Evolutionary conservation across 2,797 vertebrate species (phyloP).

Genomic region (Potorous gilbertii): DNA sequence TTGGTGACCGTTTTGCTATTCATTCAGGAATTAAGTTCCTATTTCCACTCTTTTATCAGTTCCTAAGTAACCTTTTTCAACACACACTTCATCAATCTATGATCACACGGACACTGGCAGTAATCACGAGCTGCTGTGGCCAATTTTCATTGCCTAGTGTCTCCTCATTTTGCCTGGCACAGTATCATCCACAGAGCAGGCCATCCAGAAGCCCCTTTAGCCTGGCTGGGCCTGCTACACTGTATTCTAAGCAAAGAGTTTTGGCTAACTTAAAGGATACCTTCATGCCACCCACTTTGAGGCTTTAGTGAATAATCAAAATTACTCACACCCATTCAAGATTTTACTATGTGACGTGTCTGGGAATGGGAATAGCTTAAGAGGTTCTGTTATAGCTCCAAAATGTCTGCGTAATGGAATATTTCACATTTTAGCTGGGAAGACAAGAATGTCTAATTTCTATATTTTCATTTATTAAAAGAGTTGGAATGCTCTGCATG

Average conservation of each 20-base stretch:
- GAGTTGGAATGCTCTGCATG: not conserved
- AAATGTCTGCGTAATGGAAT: not conserved
- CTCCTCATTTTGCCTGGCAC: too few species aligned
- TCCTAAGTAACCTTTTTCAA: not conserved
- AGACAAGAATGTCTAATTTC: not conserved
- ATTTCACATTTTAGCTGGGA: not conserved
- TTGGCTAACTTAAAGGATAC: not conserved
- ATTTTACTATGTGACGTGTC: not conserved
- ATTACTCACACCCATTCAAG: not conserved
- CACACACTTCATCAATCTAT: not conserved
- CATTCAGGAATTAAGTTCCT: not conserved
- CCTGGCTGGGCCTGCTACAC: not conserved
- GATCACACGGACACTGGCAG: not conserved
- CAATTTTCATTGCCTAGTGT: not conserved
- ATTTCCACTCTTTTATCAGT: not conserved
- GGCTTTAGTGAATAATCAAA: not conserved
- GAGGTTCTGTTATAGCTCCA: not conserved
- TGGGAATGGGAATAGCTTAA: not conserved
- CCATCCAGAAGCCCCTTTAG: not conserved
- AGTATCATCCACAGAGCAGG: not conserved
- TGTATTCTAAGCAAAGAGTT: not conserved
- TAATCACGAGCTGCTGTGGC: not conserved
- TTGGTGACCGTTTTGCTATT: not conserved
- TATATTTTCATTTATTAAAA: not conserved
- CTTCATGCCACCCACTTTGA: not conserved